Evolutionary conservation across 2,888 invertebrate genomes (phyloP).

Genomic region (Troglohyphantes excavatus): DNA sequence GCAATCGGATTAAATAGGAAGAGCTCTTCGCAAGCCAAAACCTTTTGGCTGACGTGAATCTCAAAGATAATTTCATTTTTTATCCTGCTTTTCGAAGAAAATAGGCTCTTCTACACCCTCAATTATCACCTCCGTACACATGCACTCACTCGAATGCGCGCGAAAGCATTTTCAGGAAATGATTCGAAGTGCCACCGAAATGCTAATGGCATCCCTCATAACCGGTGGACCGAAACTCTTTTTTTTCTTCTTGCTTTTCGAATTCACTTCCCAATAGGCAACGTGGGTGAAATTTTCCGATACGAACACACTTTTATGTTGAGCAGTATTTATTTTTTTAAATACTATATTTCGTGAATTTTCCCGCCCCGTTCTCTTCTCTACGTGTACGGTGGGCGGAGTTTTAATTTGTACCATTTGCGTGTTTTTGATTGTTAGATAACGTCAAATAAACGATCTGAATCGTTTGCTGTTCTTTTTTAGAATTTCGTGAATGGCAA

Average conservation of each 20-base stretch:
- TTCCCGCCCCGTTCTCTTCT: constrained; percentile 8
- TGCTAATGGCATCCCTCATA: constrained; percentile 75
- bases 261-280: constrained; percentile 39
- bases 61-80: not conserved
- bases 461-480: constrained; percentile 54
- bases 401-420: constrained; percentile 15
- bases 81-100: not conserved
- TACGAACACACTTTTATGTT: constrained; percentile 42
- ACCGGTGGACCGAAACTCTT: constrained; percentile 53
- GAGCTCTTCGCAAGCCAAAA: too few species aligned
- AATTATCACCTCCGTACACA: not conserved
- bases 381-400: constrained; percentile 32
- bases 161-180: constrained; percentile 51
- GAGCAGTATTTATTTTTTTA: constrained; percentile 26
- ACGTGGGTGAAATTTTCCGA: constrained; percentile 29
- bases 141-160: not conserved
- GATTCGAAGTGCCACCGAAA: constrained; percentile 41
- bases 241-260: constrained; percentile 45
- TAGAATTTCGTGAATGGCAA: constrained; percentile 21
- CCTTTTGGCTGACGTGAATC: too few species aligned
- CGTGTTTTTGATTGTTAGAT: constrained; percentile 69
- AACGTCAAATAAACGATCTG: constrained; percentile 65
- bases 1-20: too few species aligned
- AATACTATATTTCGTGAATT: constrained; percentile 1
- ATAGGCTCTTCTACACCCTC: not conserved